Percentiles rank a stretch among this genome's conserved stretches.
phyloP scores from a whole-genome alignment of 2,797 vertebrate genomes.

The Morelia viridis region DNA sequence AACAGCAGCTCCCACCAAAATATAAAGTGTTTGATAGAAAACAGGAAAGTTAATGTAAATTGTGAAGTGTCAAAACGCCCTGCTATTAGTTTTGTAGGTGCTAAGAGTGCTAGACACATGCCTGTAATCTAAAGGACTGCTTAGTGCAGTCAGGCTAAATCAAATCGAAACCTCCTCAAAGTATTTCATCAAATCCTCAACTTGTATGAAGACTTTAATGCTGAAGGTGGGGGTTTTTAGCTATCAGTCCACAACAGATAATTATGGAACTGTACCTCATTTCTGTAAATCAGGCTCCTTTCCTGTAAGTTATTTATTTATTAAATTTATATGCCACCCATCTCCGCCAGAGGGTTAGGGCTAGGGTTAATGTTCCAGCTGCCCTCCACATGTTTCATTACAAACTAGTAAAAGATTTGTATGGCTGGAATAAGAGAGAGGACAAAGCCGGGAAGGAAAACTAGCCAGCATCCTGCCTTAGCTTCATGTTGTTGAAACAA shows the following conservation, averaged over 20 bases:
- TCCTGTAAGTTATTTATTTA: neutral
- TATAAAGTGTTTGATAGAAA: conserved; percentile 19
- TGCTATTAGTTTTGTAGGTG: conserved; percentile 17
- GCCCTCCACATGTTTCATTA: neutral
- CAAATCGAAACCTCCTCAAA: conserved; percentile 21
- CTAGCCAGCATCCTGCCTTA: neutral
- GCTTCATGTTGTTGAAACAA: neutral
- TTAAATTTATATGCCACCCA: neutral
- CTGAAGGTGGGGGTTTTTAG: conserved; percentile 1
- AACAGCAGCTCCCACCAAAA: conserved; percentile 1
- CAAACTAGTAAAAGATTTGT: neutral
- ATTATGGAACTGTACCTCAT: neutral
- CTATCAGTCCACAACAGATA: neutral
- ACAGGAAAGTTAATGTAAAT: conserved; percentile 41
- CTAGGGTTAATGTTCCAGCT: neutral
- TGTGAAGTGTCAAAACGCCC: neutral
- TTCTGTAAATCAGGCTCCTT: neutral
- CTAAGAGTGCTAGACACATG: conserved; percentile 18
- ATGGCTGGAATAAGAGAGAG: neutral
- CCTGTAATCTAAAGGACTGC: conserved; percentile 14
- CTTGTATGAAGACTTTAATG: conserved; percentile 18
- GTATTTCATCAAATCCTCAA: neutral
- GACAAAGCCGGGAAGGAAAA: neutral
- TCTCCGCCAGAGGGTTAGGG: too few relatives aligned
- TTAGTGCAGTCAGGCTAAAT: neutral